Evolutionary conservation across 1,140 invertebrate genomes (phyloP), one percentile per base, ranked within the genome.

Genomic region (Saccostrea echinata): DNA sequence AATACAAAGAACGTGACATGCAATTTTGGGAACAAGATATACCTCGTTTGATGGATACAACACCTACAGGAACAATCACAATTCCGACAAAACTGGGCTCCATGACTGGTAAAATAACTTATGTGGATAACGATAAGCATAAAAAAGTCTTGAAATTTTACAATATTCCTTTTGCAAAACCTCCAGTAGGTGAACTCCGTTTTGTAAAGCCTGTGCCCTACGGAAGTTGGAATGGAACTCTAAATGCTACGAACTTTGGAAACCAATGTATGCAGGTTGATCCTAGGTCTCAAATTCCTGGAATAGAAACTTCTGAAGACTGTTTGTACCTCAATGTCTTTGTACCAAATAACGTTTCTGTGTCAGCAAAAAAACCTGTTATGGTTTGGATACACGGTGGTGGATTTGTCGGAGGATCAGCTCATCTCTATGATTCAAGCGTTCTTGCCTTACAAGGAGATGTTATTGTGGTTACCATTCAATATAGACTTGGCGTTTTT

Each of bases 401-500:
- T 3, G 87, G 85, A n/a, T 91, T 83, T 64, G 55, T 84, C 16
- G 68, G 52, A 16, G 90, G 90, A 18, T 52, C 52, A 76, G 53
- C 86, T 8, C 83, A 81, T 53, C 52, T 76, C 61, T 71, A 84
- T 24, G 83, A 84, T 61, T 33, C 30, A 51, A 81, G 43, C 11
- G 51, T 61, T 11, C 13, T 88, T 21, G 88, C 84, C 16, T 2
- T 33, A 9, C 21, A 30, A n/a, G 71, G 71, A 27, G n/a, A 90
- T 16, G 86, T 89, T 21, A 89, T 86, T 30, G 84, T 89, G 21
- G 88, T 89, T 3, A 52, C 55, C 51, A 84, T 86, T 21, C 88
- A 88, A 61, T 89, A 85, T 84, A 51, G 61, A 33, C 86, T 88
- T 57, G 89, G 95, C 3, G 82, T 94, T 3, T 4, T 91, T 97